Conservation (phyloP, 2,797 vertebrate species). For the Epinephelus awoara region DNA sequence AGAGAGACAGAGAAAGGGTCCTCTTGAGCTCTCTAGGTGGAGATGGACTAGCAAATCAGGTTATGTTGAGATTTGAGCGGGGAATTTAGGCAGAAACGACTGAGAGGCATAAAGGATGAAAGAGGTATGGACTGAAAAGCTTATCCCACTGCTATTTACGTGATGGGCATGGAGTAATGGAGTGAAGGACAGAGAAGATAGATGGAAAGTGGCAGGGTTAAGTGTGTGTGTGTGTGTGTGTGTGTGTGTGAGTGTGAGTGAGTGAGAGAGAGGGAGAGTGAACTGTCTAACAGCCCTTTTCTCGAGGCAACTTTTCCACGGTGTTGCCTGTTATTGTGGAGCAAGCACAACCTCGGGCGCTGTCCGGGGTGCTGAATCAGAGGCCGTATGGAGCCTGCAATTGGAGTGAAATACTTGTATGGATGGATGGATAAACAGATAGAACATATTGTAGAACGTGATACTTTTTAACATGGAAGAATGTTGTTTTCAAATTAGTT, state of each 20-base stretch:
- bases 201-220: slow-evolving; percentile 42
- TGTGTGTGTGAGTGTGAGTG: neutral
- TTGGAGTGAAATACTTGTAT: slow-evolving; percentile 34
- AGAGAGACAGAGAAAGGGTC: slow-evolving; percentile 13
- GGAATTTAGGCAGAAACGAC: slow-evolving; percentile 30
- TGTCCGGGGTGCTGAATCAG: slow-evolving; percentile 70
- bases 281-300: slow-evolving; percentile 7
- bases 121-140: slow-evolving; percentile 39
- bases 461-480: no score
- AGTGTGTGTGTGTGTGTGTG: slow-evolving; percentile 25
- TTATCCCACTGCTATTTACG: slow-evolving; percentile 47
- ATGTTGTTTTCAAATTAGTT: no score
- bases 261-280: neutral
- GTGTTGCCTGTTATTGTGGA: slow-evolving; percentile 16
- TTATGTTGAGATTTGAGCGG: slow-evolving; percentile 41
- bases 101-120: slow-evolving; percentile 31
- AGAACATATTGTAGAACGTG: neutral
- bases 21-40: slow-evolving; percentile 28
- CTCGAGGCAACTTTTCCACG: slow-evolving; percentile 11
- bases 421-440: neutral
- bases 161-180: slow-evolving; percentile 38
- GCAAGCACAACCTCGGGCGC: slow-evolving; percentile 33
- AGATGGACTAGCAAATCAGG: slow-evolving; percentile 49
- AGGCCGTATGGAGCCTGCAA: neutral
- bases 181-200: slow-evolving; percentile 28